These are phyloP conservation scores for Aselliscus stoliczkanus DNA, from an alignment of 2,797 vertebrate species.

Conservation along the genomic window DNA sequence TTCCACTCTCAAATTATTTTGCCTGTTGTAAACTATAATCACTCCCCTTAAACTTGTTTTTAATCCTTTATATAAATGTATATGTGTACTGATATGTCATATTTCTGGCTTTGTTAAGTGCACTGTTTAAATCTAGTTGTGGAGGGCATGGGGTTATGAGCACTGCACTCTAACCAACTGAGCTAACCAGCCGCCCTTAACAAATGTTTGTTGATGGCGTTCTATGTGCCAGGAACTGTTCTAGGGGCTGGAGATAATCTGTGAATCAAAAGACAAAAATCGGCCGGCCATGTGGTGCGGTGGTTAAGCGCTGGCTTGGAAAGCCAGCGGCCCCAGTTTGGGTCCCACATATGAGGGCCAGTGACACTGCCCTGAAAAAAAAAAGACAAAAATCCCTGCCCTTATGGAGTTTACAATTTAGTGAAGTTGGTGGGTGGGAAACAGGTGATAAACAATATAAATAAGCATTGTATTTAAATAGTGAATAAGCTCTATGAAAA, in stretches of 20 bases:
- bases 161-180: too few relatives aligned
- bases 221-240: background rate
- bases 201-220: background rate
- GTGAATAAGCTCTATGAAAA: background rate
- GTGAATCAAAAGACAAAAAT: constrained; percentile 22
- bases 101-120: background rate
- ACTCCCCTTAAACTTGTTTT: background rate
- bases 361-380: too few relatives aligned
- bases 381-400: constrained; percentile 8
- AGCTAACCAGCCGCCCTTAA: background rate
- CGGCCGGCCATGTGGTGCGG: too few relatives aligned
- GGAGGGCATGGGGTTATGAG: too few relatives aligned
- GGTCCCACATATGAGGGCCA: too few relatives aligned
- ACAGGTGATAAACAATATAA: background rate
- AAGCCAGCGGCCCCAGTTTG: too few relatives aligned
- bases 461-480: background rate
- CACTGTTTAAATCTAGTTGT: background rate
- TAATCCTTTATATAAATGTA: background rate
- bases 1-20: background rate
- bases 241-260: background rate
- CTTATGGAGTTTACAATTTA: background rate
- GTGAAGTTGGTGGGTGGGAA: background rate
- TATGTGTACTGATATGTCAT: background rate
- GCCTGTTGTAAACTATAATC: background rate
- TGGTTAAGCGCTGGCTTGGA: too few relatives aligned